Evolutionary conservation across 2,888 invertebrate species (phyloP).

Genomic region (Synergus japonicus): DNA sequence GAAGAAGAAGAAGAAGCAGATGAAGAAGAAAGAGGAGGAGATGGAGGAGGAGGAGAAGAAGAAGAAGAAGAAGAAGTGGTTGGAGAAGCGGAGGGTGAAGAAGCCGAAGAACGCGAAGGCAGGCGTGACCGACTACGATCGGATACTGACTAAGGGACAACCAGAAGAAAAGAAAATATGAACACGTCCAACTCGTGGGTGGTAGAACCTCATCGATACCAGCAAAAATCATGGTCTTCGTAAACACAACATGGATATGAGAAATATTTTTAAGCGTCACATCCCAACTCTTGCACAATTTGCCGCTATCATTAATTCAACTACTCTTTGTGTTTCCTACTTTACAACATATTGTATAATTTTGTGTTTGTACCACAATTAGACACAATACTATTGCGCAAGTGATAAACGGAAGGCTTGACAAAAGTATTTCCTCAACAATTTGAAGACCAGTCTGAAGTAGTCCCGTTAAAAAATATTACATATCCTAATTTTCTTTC

Average conservation of each 20-base stretch:
- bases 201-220: neutral
- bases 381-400: neutral
- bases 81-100: conserved; percentile 8
- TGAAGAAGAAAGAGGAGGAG: conserved; percentile 45
- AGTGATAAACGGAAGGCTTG: neutral
- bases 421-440: neutral
- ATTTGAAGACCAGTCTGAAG: no score
- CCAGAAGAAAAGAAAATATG: neutral
- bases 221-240: neutral
- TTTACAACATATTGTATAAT: neutral
- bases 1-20: conserved; percentile 50
- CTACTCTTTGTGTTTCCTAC: neutral
- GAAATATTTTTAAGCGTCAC: neutral
- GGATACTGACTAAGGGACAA: conserved; percentile 46
- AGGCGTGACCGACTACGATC: conserved; percentile 20
- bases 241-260: conserved; percentile 1
- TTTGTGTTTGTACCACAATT: neutral
- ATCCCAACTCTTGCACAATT: conserved; percentile 20
- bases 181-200: neutral
- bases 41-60: conserved; percentile 16
- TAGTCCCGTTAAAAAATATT: no score
- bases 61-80: conserved; percentile 36
- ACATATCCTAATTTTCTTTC: no score
- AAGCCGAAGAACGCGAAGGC: conserved; percentile 35
- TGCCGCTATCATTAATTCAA: neutral